These are phyloP conservation scores for Falco naumanni DNA, from an alignment of 2,797 vertebrate species.

Conservation along the genomic window DNA sequence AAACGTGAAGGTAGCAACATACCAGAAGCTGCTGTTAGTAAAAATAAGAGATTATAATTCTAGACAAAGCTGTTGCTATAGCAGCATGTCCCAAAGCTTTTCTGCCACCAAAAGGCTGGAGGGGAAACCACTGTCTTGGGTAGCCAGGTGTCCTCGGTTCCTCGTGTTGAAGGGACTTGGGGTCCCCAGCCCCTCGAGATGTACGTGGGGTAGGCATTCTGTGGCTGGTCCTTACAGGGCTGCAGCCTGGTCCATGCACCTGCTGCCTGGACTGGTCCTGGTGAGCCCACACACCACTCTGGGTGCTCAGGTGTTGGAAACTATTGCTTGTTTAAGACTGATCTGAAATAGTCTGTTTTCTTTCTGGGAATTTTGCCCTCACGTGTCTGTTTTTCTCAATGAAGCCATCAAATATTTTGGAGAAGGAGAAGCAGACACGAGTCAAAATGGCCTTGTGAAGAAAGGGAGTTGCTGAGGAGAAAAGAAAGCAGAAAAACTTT, in stretches of 20 bases:
- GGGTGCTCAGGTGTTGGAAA: not conserved
- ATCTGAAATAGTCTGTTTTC: not conserved
- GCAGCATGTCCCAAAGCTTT: not conserved
- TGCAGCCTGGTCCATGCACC: not conserved
- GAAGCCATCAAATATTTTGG: not conserved
- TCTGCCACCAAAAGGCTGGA: not conserved
- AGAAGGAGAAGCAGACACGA: not conserved
- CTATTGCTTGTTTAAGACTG: not conserved
- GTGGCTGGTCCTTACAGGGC: no score
- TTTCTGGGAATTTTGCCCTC: not conserved
- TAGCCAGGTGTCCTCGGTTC: not conserved
- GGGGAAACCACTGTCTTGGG: not conserved
- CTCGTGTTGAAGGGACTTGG: fast-evolving
- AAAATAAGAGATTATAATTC: not conserved
- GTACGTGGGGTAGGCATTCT: not conserved
- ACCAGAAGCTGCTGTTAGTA: not conserved
- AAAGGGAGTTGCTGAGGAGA: not conserved
- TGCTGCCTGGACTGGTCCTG: not conserved
- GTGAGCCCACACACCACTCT: not conserved
- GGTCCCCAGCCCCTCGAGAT: not conserved
- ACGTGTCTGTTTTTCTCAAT: not conserved
- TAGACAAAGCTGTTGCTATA: not conserved
- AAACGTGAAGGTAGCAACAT: not conserved
- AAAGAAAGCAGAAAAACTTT: not conserved
- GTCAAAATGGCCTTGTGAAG: not conserved